Evolutionary conservation across 2,113 vertebrate genomes (phyloP), one percentile per base, ranked within the genome.

Genomic region (Corythaeola cristata): DNA sequence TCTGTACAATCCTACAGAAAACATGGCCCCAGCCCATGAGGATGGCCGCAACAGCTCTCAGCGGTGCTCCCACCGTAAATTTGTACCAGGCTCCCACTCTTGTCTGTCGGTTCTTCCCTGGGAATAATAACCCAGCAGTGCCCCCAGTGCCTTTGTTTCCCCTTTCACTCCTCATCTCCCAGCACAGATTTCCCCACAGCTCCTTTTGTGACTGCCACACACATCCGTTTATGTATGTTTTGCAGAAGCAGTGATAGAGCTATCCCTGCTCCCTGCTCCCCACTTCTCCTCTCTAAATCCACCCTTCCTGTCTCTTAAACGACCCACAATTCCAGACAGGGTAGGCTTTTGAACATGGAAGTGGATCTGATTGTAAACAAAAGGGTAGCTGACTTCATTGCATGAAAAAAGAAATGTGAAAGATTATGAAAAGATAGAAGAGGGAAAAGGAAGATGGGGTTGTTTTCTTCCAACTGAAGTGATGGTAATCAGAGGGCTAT

Each of bases 241-340:
- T 79, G 63, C 75, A 75, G 85, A 39, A 64, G 41, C 41, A 32
- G 52, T 1, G 11, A 50, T n/a, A 86, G 49, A 72, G 30, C 59
- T 84, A 23, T 39, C 49, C 41, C 28, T 66, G 30, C 17, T 81
- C 23, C 22, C 26, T 47, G 39, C 52, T 39, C 33, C 15, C 18
- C 8, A 0, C 28, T 45, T 63, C 32, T 47, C 23, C 20, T 53
- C 37, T 64, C 28, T 41, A 41, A 79, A 84, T 49, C n/a, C 47
- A 44, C 20, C 75, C 88, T 19, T 88, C 12, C 33, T 73, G 8
- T 60, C 39, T 64, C 63, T 81, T 53, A 39, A 58, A 82, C 4
- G 4, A 71, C 26, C 11, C 0, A 0, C 20, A 10, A 8, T 90
- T 66, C 49, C 35, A 49, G 76, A 58, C 15, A 37, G 1, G 3